Evolutionary conservation across 1,140 invertebrate species (phyloP), one percentile per base, ranked within the genome.

Genomic region (Drosophila oshimai): DNA sequence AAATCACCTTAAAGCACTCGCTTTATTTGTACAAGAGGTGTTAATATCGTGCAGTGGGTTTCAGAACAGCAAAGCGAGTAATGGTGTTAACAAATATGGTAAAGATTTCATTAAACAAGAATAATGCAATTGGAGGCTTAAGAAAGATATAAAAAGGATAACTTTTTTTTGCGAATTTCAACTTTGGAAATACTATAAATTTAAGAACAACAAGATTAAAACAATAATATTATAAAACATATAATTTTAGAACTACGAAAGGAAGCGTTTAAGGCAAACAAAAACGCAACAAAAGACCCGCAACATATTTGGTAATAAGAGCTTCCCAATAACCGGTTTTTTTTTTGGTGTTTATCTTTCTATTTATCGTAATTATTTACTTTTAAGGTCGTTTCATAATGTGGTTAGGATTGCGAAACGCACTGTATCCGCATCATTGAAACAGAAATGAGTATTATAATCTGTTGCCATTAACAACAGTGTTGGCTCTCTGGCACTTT

Each of bases 321-420:
- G 26, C 20, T 60, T 15, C 24, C 24, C 7, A 18, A 31, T 17
- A 60, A 60, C 58, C 31, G 57, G 57, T 58, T 57, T 53, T 7
- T 29, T 15, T 46, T 33, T 17, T 33, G 46, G 20, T 58, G 58
- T 62, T 60, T 62, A 60, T 62, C 20, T 62, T 42, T 62, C 51
- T 62, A 61, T 42, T 61, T 61, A 61, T 61, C 53, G 53, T 60
- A 36, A 60, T 60, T 62, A 60, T 60, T 62, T 55, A 13, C 28
- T 45, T 62, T 22, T 45, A 44, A 60, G 54, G 53, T 44, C 34
- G 54, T 58, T 61, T 44, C 54, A 34, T 45, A 62, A 62, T n/a
- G 22, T 33, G 20, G 58, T 31, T 26, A 12, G 4, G 10, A 39
- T 67, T 47, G 44, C 45, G 60, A 41, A 67, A 67, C 62, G 41